Percentiles rank a stretch among this genome's conserved stretches.
These are phyloP conservation scores for Lasioglossum leucozonium DNA, from an alignment of 2,888 invertebrate genomes.

Conservation along the genomic window DNA sequence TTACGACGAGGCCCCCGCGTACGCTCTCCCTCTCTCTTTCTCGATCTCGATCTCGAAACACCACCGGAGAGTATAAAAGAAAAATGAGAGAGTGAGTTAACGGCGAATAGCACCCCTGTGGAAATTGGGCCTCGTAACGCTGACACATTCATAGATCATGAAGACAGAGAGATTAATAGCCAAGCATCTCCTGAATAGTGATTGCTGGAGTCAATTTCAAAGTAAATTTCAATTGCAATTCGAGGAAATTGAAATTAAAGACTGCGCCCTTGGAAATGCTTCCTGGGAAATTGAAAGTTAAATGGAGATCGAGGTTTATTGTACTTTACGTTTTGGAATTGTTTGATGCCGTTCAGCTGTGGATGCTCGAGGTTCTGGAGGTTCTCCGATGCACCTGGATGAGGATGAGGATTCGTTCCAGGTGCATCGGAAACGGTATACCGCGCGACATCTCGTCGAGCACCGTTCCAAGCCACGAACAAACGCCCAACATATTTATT, in stretches of 20 bases:
- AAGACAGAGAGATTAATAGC: not conserved
- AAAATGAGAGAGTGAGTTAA: not conserved
- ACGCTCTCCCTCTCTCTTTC: no score
- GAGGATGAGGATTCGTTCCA: not conserved
- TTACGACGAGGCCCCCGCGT: not conserved
- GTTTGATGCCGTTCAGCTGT: not conserved
- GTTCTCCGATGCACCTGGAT: not conserved
- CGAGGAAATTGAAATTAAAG: not conserved
- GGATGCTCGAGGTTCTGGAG: not conserved
- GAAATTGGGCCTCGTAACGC: not conserved
- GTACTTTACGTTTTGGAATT: not conserved
- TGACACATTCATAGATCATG: not conserved
- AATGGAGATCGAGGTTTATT: no score
- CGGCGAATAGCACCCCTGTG: not conserved
- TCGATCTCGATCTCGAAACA: not conserved
- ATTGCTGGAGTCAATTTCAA: not conserved
- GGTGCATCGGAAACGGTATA: not conserved
- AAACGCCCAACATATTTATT: slow-evolving; percentile 23
- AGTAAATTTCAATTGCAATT: not conserved
- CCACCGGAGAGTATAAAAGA: not conserved
- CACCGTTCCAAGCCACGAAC: not conserved
- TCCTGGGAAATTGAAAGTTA: no score
- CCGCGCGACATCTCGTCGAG: slow-evolving; percentile 10
- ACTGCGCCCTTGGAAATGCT: accelerated
- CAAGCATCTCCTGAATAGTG: not conserved